A percentile compares a stretch with the other conserved stretches of the same genome.
These are phyloP conservation scores for Exephanes ischioxanthus DNA, from an alignment of 2,888 invertebrate genomes.

Conservation along the genomic window DNA sequence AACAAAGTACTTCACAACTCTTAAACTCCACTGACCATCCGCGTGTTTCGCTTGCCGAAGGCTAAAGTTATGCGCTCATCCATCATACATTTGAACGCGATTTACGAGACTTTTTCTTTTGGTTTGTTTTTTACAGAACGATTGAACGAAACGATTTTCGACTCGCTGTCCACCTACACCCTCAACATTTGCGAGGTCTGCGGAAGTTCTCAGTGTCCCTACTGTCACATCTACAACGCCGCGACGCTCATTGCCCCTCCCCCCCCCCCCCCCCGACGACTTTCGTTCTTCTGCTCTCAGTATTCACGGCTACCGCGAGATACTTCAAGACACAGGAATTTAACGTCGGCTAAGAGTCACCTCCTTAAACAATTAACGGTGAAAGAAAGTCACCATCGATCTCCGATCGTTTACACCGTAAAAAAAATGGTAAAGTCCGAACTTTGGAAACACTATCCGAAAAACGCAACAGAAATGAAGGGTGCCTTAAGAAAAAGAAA, in stretches of 20 bases:
- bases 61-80: too few relatives aligned
- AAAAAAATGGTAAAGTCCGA: background rate
- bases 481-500: background rate
- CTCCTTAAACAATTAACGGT: background rate
- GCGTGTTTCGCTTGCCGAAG: too few relatives aligned
- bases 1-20: too few relatives aligned
- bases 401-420: background rate
- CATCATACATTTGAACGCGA: too few relatives aligned
- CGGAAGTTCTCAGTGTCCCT: constrained; percentile 97
- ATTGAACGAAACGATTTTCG: constrained; percentile 96
- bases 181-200: constrained; percentile 97
- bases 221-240: constrained; percentile 94
- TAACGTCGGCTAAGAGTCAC: constrained; percentile 71
- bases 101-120: background rate
- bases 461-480: background rate
- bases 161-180: constrained; percentile 93
- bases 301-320: constrained; percentile 72
- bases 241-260: constrained; percentile 84
- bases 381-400: background rate
- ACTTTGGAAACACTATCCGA: background rate
- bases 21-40: too few relatives aligned
- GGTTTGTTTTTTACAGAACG: constrained; percentile 88
- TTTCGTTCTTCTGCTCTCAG: constrained; percentile 73
- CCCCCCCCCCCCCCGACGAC: constrained; percentile 77
- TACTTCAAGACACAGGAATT: constrained; percentile 78